Percentiles rank a stretch among this genome's conserved stretches.
Conservation (phyloP, 1,140 invertebrate species). For the Geopemphigus sp. region DNA sequence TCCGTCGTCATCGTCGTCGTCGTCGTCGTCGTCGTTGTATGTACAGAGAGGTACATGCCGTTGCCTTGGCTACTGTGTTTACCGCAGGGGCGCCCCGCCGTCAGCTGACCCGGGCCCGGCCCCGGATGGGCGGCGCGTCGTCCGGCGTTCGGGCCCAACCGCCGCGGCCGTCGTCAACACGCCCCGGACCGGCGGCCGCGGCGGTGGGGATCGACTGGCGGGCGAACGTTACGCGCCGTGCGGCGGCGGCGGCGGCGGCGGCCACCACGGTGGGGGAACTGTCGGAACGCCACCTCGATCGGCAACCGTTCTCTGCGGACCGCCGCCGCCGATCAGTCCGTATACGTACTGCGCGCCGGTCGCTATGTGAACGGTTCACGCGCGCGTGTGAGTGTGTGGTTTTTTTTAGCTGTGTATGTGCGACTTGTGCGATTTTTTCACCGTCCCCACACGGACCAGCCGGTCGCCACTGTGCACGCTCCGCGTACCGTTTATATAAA, state of each 20-base stretch:
- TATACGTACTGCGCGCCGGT: constrained; percentile 69
- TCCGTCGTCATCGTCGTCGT: too few species aligned
- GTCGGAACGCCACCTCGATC: constrained; percentile 67
- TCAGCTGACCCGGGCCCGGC: constrained; percentile 47
- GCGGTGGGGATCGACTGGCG: background rate
- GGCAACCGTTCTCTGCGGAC: constrained; percentile 69
- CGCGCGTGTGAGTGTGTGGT: background rate
- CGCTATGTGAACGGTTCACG: constrained; percentile 62
- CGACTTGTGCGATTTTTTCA: constrained; percentile 48
- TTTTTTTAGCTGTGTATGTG: background rate
- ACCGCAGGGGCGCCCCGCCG: constrained; percentile 52
- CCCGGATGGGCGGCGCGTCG: constrained; percentile 39
- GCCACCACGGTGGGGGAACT: constrained; percentile 28
- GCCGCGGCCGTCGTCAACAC: constrained; percentile 4
- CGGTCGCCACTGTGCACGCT: too few species aligned
- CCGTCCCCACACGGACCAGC: too few species aligned
- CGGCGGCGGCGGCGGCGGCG: constrained; percentile 4
- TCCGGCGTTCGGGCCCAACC: constrained; percentile 1
- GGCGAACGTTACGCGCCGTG: constrained; percentile 40
- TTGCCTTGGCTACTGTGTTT: constrained; percentile 57
- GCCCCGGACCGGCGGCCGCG: constrained; percentile 32
- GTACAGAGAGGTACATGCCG: constrained; percentile 46
- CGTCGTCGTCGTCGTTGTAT: too few species aligned
- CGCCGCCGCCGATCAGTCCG: constrained; percentile 64
- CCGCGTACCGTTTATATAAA: background rate